These are phyloP conservation scores for Chironomus riparius DNA, from an alignment of 2,888 invertebrate genomes.

Conservation along the genomic window DNA sequence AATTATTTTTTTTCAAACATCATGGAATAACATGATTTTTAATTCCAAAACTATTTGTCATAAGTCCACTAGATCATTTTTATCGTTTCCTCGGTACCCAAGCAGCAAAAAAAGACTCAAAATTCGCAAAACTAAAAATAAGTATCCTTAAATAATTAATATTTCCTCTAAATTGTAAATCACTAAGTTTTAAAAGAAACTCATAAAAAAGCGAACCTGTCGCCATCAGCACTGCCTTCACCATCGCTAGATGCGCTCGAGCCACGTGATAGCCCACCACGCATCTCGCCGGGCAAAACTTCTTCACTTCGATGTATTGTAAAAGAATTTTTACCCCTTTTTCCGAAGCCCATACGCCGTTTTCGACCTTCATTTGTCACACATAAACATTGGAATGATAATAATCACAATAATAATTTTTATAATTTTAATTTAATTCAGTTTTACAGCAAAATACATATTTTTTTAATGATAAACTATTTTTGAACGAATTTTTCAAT, in stretches of 20 bases:
- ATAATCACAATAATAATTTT: not conserved
- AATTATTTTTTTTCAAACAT: too few species aligned
- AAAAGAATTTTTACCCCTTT: constrained; percentile 91
- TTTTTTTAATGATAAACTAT: not conserved
- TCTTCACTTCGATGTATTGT: constrained; percentile 98
- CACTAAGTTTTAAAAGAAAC: not conserved
- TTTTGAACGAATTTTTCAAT: too few species aligned
- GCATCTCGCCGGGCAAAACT: constrained; percentile 76
- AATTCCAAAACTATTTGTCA: too few species aligned
- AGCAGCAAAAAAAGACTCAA: not conserved
- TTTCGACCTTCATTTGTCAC: constrained; percentile 61
- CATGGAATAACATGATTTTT: too few species aligned
- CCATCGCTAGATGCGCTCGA: constrained; percentile 92
- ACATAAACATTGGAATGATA: constrained; percentile 2
- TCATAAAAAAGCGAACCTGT: constrained; percentile 54
- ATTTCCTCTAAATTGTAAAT: too few species aligned
- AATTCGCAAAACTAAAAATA: not conserved
- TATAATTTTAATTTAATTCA: not conserved
- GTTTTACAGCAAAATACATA: not conserved
- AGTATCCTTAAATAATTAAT: not conserved
- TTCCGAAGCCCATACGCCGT: constrained; percentile 90
- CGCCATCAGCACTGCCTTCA: constrained; percentile 72
- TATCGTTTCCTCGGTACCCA: not conserved
- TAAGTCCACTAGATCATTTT: too few species aligned
- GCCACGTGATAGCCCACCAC: constrained; percentile 60